These are phyloP conservation scores for Hermaeophaga mercurialis DNA, from an alignment of 2,888 invertebrate genomes.

Conservation along the genomic window DNA sequence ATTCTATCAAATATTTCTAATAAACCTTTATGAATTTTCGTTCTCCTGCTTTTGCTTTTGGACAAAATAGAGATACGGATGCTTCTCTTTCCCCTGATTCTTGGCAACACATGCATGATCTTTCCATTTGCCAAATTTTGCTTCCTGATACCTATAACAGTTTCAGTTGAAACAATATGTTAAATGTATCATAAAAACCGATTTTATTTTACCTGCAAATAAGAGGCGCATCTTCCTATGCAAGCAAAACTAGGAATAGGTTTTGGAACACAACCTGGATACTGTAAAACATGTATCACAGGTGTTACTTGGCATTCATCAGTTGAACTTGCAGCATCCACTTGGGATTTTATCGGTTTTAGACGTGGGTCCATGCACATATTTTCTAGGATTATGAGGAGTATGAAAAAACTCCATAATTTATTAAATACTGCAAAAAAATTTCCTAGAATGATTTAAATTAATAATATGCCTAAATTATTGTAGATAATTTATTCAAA, in stretches of 20 bases:
- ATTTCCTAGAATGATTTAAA: not conserved
- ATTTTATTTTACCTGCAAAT: constrained; percentile 77
- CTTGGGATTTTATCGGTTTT: constrained; percentile 39
- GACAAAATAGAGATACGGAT: constrained; percentile 84
- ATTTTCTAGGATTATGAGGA: constrained; percentile 48
- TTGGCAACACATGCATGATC: constrained; percentile 94
- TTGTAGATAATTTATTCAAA: too few relatives aligned
- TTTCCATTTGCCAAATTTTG: constrained; percentile 95
- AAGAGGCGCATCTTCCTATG: constrained; percentile 88
- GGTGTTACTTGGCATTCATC: constrained; percentile 92
- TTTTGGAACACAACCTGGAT: constrained; percentile 90
- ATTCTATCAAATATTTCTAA: not conserved
- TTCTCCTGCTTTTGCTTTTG: constrained; percentile 85
- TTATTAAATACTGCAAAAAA: constrained; percentile 35
- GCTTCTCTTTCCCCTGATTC: constrained; percentile 92
- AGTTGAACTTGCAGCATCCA: constrained; percentile 54
- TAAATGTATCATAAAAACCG: too few relatives aligned
- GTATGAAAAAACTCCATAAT: constrained; percentile 42
- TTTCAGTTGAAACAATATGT: too few relatives aligned
- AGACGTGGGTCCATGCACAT: constrained; percentile 54
- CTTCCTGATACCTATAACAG: constrained; percentile 81
- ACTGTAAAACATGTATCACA: constrained; percentile 88
- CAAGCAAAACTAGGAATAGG: constrained; percentile 94
- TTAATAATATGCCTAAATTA: too few relatives aligned
- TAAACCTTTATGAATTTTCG: constrained; percentile 81